Base-by-base conservation (phyloP, 2,888 invertebrate species). In the Megaustenia siamemsis region DNA sequence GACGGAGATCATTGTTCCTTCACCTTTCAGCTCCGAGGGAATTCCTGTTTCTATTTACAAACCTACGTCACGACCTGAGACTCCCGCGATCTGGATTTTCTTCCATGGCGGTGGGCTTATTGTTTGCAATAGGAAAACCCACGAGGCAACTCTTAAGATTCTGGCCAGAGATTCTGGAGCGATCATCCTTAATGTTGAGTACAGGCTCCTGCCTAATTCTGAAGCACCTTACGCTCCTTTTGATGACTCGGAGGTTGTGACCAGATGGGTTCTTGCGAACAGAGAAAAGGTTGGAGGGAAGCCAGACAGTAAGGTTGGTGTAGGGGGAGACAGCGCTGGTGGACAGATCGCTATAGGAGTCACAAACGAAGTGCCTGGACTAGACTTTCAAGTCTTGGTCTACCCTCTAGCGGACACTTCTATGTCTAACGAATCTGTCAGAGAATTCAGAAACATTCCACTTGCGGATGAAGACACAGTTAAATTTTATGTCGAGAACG, bases 141-240 rank as follows among this genome's bases (percentile, higher is more conserved):
- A 79, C 45, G 53, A 60, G 21, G 45, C 49, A 28, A 40, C 71
- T 6, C 10, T 43, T 1, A 78, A 71, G 63, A 60, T 73, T n/a
- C 40, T 84, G 6, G 78, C 82, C 73, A 80, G 66, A 32, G 81
- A 56, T 63, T 76, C 73, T 1, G 77, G 78, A 60, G 84, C 78
- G n/a, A 77, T 87, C 6, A 78, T 83, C 18, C 78, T 87, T 28
- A 85, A 81, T 60, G 86, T 86, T 21, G 85, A 85, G 32, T 87
- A 86, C 49, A 82, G 87, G 32, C 84, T 86, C 18, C 83, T 84
- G 45, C 87, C 87, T 18, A 80, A 83, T 66, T 60, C 82, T 18
- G 75, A 83, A 15, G 69, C 63, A 10, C 84, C 85, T 1, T 80
- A 78, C n/a, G 86, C 78, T n/a, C 84, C 85, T 18, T 86, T 87